Conservation (phyloP, 2,113 vertebrate species). For the Malurus elegans region DNA sequence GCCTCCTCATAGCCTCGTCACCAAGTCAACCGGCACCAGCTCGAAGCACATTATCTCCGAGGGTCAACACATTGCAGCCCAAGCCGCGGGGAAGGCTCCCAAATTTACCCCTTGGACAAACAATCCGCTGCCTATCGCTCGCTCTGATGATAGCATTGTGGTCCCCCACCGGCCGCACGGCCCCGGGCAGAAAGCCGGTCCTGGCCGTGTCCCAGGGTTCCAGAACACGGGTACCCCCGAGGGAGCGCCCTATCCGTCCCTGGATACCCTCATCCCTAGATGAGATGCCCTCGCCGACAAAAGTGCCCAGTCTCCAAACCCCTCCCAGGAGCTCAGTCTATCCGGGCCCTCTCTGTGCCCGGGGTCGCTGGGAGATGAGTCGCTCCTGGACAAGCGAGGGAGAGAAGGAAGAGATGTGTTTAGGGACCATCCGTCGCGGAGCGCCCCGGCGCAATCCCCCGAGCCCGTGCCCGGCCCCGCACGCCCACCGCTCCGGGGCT, state of each 20-base stretch:
- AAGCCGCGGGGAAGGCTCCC: conserved; percentile 53
- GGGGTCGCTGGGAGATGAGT: not conserved
- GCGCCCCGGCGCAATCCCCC: not conserved
- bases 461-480: not conserved
- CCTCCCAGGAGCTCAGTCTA: not conserved
- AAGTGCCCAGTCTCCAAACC: not conserved
- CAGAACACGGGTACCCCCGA: not conserved
- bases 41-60: conserved; percentile 78
- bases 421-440: no score
- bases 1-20: conserved; percentile 75
- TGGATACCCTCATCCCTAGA: not conserved
- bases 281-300: not conserved
- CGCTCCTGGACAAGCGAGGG: not conserved
- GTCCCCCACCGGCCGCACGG: conserved; percentile 55
- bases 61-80: conserved; percentile 78
- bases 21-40: conserved; percentile 81
- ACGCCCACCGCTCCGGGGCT: accelerated
- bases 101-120: conserved; percentile 70
- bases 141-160: conserved; percentile 57
- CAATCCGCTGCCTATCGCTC: conserved; percentile 74
- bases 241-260: not conserved
- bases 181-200: not conserved
- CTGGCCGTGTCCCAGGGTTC: not conserved
- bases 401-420: not conserved
- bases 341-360: not conserved